Percentiles rank a stretch among this genome's conserved stretches.
phyloP scores from a whole-genome alignment of 2,888 invertebrate species.

The Nudaria mundana region DNA sequence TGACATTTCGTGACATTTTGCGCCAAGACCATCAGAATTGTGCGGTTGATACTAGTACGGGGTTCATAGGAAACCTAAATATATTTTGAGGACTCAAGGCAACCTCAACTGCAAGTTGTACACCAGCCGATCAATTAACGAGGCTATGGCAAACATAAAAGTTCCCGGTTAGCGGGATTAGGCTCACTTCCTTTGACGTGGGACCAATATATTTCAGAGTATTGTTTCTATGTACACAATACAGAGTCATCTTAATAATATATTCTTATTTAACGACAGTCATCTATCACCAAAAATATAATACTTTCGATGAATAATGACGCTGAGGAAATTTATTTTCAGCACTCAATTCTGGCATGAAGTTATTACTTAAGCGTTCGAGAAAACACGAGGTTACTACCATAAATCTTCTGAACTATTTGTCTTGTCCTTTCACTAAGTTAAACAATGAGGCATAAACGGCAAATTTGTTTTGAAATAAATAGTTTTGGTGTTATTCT shows the following conservation, averaged over 20 bases:
- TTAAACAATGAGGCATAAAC: slow-evolving; percentile 8
- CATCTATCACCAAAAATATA: slow-evolving; percentile 62
- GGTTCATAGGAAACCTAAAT: too few species aligned
- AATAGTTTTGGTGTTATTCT: too few species aligned
- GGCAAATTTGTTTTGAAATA: slow-evolving; percentile 4
- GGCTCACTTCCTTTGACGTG: too few species aligned
- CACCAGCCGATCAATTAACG: too few species aligned
- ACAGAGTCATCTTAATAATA: slow-evolving; percentile 1
- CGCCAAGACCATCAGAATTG: too few species aligned
- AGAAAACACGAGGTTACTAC: slow-evolving; percentile 10
- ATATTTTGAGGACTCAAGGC: too few species aligned
- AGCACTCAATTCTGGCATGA: slow-evolving; percentile 41
- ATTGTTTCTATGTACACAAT: neutral
- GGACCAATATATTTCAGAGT: too few species aligned
- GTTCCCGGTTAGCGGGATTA: too few species aligned
- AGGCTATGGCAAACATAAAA: too few species aligned
- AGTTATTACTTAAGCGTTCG: slow-evolving; percentile 41
- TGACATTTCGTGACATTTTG: too few species aligned
- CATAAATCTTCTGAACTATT: slow-evolving; percentile 28
- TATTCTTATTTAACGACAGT: slow-evolving; percentile 46
- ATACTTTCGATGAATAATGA: slow-evolving; percentile 66
- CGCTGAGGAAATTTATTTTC: slow-evolving; percentile 59
- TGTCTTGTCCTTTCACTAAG: slow-evolving; percentile 13
- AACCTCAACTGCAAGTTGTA: too few species aligned
- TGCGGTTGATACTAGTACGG: too few species aligned